Evolutionary conservation across 2,888 invertebrate species (phyloP).

Genomic region (Rotaria socialis): DNA sequence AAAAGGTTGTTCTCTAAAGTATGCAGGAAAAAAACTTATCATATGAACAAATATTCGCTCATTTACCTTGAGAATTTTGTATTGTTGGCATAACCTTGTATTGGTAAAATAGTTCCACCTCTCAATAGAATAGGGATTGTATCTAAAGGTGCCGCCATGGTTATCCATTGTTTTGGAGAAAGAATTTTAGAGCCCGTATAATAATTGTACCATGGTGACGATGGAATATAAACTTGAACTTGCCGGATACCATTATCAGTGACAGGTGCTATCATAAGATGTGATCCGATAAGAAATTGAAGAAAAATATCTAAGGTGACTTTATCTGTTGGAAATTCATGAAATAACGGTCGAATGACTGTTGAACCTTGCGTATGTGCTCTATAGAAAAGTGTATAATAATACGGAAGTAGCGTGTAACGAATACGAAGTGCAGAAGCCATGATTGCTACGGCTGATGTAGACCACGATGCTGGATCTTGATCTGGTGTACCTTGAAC

Average conservation of each 20-base stretch:
- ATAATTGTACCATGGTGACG: slow-evolving; percentile 40
- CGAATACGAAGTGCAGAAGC: slow-evolving; percentile 51
- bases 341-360: slow-evolving; percentile 74
- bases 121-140: too few relatives aligned
- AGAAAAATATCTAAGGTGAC: slow-evolving; percentile 51
- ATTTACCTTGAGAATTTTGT: too few relatives aligned
- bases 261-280: slow-evolving; percentile 56
- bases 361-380: slow-evolving; percentile 69
- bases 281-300: slow-evolving; percentile 58
- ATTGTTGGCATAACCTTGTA: too few relatives aligned
- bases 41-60: too few relatives aligned
- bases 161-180: too few relatives aligned
- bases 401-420: slow-evolving; percentile 55
- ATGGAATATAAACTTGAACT: slow-evolving; percentile 41
- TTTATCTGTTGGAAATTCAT: slow-evolving; percentile 65
- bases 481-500: slow-evolving; percentile 48
- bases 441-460: background rate
- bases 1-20: too few relatives aligned
- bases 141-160: too few relatives aligned
- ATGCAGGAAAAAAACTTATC: too few relatives aligned
- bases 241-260: slow-evolving; percentile 50
- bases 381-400: slow-evolving; percentile 55
- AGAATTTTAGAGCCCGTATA: slow-evolving; percentile 10
- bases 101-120: too few relatives aligned
- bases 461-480: slow-evolving; percentile 51